Base-by-base conservation (phyloP, 2,797 vertebrate genomes). In the Siniperca obscura region DNA sequence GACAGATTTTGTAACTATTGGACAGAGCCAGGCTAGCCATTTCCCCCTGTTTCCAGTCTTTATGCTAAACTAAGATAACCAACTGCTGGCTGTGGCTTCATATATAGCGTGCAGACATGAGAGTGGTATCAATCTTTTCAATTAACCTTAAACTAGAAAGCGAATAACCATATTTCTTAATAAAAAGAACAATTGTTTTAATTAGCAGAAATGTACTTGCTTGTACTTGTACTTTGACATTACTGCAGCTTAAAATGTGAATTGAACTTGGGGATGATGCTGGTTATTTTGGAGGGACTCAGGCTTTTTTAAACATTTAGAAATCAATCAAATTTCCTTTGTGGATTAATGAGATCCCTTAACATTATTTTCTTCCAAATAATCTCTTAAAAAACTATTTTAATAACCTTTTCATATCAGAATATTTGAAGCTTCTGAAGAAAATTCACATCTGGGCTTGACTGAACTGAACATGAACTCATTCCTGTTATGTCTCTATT, bases 381-480 rank as follows among this genome's bases (percentile, higher is more conserved):
- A 7, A 48, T 66, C 4, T 55, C 2, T 55, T 25, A 4, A 19
- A 7, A 53, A 62, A 68, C 0, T 3, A 6, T 21, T 21, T 40
- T 13, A 73, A 44, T 14, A 73, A 38, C 5, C 3, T 19, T 72
- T 70, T 44, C 0, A 36, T 25, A 22, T 30, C 13, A 40, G 27
- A 57, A 40, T 40, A 44, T 46, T 48, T 62, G 62, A 4, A n/a
- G 1, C 61, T 5, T 55, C 46, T 55, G 2, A 79, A 44, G 34
- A 44, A 48, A 74, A 72, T 19, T 50, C 1, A n/a, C 52, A 38
- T 34, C 7, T 0, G 4, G n/a, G 12, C 30, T 19, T 0, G 3
- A 74, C 3, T 70, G 61, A 68, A 74, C 65, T 80, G 44, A 80
- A 80, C 5, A 11, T 38, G 53, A 87, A 86, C 36, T 46, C 57